Conservation (phyloP, 2,113 vertebrate species). For the Pseudorectes ferrugineus region DNA sequence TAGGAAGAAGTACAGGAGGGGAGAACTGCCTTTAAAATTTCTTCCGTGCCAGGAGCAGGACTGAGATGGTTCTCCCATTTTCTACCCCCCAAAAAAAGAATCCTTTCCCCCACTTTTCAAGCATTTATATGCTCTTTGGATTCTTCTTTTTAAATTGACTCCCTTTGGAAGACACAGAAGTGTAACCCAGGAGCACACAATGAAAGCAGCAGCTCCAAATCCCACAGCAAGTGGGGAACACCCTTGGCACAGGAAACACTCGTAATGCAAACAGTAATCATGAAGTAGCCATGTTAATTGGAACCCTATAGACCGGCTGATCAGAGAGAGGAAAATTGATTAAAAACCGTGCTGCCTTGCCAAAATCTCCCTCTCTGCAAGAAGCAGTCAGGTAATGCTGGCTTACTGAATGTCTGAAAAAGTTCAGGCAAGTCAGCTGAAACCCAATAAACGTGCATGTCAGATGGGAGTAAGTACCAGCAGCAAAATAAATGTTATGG, state of each 20-base stretch:
- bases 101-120: background rate
- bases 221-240: background rate
- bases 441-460: background rate
- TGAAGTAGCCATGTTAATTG: background rate
- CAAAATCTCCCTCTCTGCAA: background rate
- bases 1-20: background rate
- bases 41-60: background rate
- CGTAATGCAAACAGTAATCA: background rate
- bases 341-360: background rate
- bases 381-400: background rate
- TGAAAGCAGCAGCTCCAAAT: background rate
- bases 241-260: background rate
- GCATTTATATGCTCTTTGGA: rapidly evolving
- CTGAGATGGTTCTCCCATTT: background rate
- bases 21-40: background rate
- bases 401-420: background rate
- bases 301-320: background rate
- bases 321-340: background rate
- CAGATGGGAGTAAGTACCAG: background rate
- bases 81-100: rapidly evolving
- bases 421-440: background rate
- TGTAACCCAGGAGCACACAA: background rate
- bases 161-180: background rate
- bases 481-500: background rate
- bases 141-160: background rate